phyloP scores from a whole-genome alignment of 2,888 invertebrate genomes.

The Lissonota sp. region DNA sequence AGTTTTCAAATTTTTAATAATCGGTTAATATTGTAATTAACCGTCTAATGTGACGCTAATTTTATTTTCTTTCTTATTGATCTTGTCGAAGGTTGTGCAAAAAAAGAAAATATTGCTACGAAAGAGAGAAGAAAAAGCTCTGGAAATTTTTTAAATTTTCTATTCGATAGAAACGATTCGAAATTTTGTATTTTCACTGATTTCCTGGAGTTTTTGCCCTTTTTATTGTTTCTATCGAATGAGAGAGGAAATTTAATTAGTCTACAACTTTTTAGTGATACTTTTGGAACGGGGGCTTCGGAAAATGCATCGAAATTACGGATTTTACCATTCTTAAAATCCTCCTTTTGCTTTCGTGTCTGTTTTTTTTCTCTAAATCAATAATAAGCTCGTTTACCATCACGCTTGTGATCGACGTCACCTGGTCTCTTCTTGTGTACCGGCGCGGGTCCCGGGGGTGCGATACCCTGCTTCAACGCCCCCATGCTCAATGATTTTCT shows the following conservation, averaged over 20 bases:
- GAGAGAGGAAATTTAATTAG: no score
- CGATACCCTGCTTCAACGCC: conserved; percentile 88
- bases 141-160: not conserved
- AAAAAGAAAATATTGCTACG: not conserved
- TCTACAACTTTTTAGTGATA: not conserved
- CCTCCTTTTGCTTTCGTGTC: not conserved
- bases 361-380: not conserved
- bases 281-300: not conserved
- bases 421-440: conserved; percentile 90
- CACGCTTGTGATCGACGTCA: conserved; percentile 87
- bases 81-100: not conserved
- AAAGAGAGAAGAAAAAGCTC: not conserved
- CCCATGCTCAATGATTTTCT: conserved; percentile 95
- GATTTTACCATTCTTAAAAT: conserved; percentile 10
- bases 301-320: not conserved
- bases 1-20: conserved; percentile 3
- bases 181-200: no score
- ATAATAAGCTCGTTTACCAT: conserved; percentile 72
- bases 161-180: not conserved
- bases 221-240: not conserved
- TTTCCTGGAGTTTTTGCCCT: not conserved
- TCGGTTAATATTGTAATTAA: not conserved
- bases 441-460: conserved; percentile 84
- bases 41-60: no score
- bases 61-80: not conserved